A percentile compares a stretch with the other conserved stretches of the same genome.
These are phyloP conservation scores for Polyergus mexicanus DNA, from an alignment of 1,140 invertebrate genomes.

Conservation along the genomic window DNA sequence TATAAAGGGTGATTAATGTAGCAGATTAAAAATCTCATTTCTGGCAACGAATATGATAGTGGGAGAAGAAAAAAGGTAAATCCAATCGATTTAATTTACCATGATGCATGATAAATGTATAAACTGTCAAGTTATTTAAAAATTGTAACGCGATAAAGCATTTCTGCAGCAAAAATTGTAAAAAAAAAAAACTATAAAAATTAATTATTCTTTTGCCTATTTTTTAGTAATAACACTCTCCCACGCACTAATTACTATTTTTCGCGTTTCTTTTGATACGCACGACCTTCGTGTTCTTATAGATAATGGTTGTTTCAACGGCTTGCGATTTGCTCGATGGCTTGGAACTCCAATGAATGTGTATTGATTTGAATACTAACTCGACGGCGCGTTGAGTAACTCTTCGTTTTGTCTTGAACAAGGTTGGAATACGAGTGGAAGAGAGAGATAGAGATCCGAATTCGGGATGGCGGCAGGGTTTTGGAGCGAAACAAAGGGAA, in stretches of 20 bases:
- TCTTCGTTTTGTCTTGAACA: constrained; percentile 58
- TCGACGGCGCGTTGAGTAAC: neutral
- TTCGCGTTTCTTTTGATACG: neutral
- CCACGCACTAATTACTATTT: too few relatives aligned
- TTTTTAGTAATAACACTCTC: too few relatives aligned
- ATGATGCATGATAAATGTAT: neutral
- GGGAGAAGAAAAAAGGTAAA: neutral
- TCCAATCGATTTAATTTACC: neutral
- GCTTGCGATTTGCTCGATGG: neutral
- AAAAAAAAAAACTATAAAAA: too few relatives aligned
- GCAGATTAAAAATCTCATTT: too few relatives aligned
- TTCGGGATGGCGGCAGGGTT: neutral
- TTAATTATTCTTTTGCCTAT: too few relatives aligned
- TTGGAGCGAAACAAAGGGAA: constrained; percentile 52
- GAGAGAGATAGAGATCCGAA: neutral
- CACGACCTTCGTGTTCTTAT: neutral
- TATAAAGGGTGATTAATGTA: neutral
- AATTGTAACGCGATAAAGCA: too few relatives aligned
- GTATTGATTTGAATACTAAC: constrained; percentile 75
- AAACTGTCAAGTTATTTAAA: neutral
- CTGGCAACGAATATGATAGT: too few relatives aligned
- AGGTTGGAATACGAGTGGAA: neutral
- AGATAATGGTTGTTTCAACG: constrained; percentile 13
- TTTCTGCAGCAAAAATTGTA: too few relatives aligned
- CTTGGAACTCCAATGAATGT: constrained; percentile 57